phyloP scores from a whole-genome alignment of 2,797 vertebrate species.

The Parauchenoglanis punctatus region DNA sequence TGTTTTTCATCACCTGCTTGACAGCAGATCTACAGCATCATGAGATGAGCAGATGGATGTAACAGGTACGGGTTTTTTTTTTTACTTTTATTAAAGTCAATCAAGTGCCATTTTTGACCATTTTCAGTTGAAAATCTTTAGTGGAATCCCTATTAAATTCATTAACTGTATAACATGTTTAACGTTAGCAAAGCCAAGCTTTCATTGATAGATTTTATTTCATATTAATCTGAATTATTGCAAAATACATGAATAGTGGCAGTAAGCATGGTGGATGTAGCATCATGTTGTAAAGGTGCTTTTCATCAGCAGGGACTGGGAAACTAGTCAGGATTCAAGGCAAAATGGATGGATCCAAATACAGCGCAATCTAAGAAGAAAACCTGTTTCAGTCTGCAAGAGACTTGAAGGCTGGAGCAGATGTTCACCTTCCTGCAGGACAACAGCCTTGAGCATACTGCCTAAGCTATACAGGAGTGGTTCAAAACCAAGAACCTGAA shows the following conservation, averaged over 20 bases:
- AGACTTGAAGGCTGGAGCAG: background rate
- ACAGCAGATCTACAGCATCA: background rate
- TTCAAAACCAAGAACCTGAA: background rate
- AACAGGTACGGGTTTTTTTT: background rate
- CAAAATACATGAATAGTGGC: background rate
- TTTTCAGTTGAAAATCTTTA: background rate
- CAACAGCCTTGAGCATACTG: background rate
- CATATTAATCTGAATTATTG: background rate
- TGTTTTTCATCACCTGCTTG: background rate
- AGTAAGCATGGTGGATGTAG: background rate
- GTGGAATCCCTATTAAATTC: background rate
- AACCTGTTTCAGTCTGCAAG: background rate
- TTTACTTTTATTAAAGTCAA: background rate
- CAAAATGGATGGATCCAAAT: background rate
- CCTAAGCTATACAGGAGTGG: background rate
- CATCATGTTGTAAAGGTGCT: background rate
- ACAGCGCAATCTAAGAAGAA: background rate
- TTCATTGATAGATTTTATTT: background rate
- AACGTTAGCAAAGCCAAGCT: background rate
- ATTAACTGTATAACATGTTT: background rate
- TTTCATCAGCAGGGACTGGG: background rate
- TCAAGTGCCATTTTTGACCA: background rate
- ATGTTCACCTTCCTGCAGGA: background rate
- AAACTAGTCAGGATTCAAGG: background rate
- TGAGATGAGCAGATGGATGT: background rate